Evolutionary conservation across 2,888 invertebrate species (phyloP).

Genomic region (Oxystoma pomonae): DNA sequence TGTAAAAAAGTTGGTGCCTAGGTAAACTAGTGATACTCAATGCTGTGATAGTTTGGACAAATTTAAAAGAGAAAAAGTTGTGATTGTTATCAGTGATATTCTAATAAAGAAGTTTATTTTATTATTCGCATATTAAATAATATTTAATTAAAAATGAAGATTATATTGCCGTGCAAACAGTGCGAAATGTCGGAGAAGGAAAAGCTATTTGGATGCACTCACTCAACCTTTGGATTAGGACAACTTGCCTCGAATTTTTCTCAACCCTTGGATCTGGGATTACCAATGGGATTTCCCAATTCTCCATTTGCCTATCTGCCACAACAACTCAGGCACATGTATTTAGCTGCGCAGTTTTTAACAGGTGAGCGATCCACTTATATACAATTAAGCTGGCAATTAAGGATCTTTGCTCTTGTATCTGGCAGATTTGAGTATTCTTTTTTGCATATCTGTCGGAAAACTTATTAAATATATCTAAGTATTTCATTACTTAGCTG

Average conservation of each 20-base stretch:
- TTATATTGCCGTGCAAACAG: conserved; percentile 45
- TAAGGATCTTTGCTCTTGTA: no score
- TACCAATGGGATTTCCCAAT: not conserved
- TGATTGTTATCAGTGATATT: conserved; percentile 31
- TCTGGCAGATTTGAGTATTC: no score
- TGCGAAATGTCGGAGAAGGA: conserved; percentile 43
- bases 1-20: conserved; percentile 4
- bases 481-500: no score
- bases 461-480: no score
- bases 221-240: conserved; percentile 36
- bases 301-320: conserved; percentile 48
- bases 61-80: conserved; percentile 24
- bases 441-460: no score
- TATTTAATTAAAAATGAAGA: conserved; percentile 34
- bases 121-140: conserved; percentile 5
- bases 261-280: conserved; percentile 37
- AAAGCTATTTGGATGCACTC: conserved; percentile 41
- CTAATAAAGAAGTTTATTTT: not conserved
- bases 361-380: conserved; percentile 58
- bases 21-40: not conserved
- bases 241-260: conserved; percentile 33
- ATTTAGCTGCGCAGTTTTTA: conserved; percentile 61
- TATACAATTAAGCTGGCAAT: no score
- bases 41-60: conserved; percentile 6
- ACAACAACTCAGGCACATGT: conserved; percentile 60